A percentile compares a stretch with the other conserved stretches of the same genome.
phyloP scores from a whole-genome alignment of 2,113 vertebrate genomes.

The Macroglossus sobrinus region DNA sequence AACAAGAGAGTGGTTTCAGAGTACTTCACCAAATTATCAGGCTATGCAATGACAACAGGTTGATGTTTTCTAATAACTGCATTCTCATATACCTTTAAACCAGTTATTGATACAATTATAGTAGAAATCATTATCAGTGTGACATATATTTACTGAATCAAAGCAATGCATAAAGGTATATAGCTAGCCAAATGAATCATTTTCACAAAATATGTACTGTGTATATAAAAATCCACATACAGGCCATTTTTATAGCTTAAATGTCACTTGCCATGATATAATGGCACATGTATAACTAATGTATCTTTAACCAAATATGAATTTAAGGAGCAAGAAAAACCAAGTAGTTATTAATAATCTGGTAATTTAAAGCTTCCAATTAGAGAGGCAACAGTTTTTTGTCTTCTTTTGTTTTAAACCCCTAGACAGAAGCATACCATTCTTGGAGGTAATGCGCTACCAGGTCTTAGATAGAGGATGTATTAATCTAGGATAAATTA shows the following conservation, averaged over 20 bases:
- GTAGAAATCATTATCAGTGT: neutral
- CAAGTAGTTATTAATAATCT: neutral
- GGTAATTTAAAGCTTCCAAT: conserved; percentile 8
- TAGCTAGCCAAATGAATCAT: neutral
- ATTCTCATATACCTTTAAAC: neutral
- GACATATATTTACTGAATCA: neutral
- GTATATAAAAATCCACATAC: neutral
- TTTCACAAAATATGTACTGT: neutral
- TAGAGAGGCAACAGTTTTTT: neutral
- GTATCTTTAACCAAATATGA: neutral
- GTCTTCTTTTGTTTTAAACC: neutral
- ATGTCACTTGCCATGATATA: conserved; percentile 16
- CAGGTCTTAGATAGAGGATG: neutral
- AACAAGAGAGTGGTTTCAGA: neutral
- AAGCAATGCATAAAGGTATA: neutral
- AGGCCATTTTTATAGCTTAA: conserved; percentile 2
- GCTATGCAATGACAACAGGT: neutral
- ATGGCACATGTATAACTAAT: neutral
- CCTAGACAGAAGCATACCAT: neutral
- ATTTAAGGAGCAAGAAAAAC: conserved; percentile 23
- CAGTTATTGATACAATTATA: neutral
- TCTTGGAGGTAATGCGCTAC: neutral
- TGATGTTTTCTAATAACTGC: neutral
- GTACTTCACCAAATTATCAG: neutral
- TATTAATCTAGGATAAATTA: neutral